phyloP scores from a whole-genome alignment of 2,888 invertebrate genomes.

The Coenonympha glycerion region DNA sequence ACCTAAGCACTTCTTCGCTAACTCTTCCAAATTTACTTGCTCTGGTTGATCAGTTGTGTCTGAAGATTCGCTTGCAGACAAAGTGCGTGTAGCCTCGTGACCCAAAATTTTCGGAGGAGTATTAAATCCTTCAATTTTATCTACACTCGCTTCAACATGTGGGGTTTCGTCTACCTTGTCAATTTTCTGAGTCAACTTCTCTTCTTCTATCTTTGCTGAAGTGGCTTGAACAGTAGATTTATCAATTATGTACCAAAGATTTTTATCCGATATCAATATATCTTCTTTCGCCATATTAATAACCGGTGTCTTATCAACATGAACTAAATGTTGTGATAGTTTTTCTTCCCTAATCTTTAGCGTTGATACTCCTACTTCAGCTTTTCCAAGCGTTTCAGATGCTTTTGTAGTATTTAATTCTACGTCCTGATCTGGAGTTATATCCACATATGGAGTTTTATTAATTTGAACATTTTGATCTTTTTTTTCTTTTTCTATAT shows the following conservation, averaged over 20 bases:
- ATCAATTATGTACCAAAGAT: background rate
- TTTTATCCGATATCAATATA: background rate
- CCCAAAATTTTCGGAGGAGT: conserved; percentile 38
- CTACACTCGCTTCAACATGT: conserved; percentile 38
- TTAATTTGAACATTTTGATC: no score
- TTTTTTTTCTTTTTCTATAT: background rate
- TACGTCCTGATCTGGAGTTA: no score
- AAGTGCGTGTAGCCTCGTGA: conserved; percentile 15
- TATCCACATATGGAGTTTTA: no score
- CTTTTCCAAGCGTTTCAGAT: no score
- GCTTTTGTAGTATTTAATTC: no score
- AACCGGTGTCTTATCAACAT: background rate
- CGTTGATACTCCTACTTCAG: no score
- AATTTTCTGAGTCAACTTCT: conserved; percentile 44
- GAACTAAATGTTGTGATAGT: background rate
- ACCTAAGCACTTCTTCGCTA: conserved; percentile 30
- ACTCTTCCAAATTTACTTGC: conserved; percentile 19
- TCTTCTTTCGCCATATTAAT: background rate
- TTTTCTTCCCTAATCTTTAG: no score
- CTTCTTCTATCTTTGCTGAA: conserved; percentile 38
- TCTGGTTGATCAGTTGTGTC: background rate
- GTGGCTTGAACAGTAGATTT: conserved; percentile 28
- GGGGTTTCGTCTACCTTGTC: conserved; percentile 46
- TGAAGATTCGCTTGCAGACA: background rate
- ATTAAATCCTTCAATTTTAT: conserved; percentile 40